Evolutionary conservation across 2,888 invertebrate genomes (phyloP), one percentile per base, ranked within the genome.

Genomic region (Galerucella calmariensis): DNA sequence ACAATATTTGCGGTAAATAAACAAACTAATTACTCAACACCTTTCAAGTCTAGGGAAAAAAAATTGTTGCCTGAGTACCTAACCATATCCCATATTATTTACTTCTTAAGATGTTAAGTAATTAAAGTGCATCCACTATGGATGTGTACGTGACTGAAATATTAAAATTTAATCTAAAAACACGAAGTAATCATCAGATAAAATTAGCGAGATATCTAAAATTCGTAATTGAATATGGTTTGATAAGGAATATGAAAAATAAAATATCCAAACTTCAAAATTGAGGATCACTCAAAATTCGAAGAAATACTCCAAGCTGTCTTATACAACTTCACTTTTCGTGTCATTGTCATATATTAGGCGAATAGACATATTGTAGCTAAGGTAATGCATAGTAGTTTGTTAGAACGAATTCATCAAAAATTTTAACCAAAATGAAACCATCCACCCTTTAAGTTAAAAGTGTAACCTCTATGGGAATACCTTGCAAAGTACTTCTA

Each of bases 131-230:
- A 53, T 53, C n/a, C n/a, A 14, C 53, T 3, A 53, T 14, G 14
- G 8, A 53, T 8, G 48, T 14, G 48, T 48, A 48, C 48, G 48
- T 48, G 48, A 48, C 48, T 48, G 48, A 48, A 48, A 48, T 48
- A 53, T 53, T 53, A 8, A 53, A 53, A 53, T 53, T 53, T 53
- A n/a, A 53, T 53, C 53, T 53, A 8, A 53, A 51, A 53, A 53
- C 14, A 1, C 53, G n/a, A 53, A 53, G 16, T 53, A 3, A 53
- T 53, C 53, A 53, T 53, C n/a, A 14, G 53, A 53, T 53, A 53
- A n/a, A 53, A 48, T 41, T 14, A 48, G 11, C 48, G 48, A 48
- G 48, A 48, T 48, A 48, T 48, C 48, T 41, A 48, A 12, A 11
- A 48, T 48, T 48, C n/a, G 16, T n/a, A n/a, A n/a, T n/a, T 53